phyloP scores from a whole-genome alignment of 2,113 vertebrate genomes.

The Myrmophylax atrothorax region DNA sequence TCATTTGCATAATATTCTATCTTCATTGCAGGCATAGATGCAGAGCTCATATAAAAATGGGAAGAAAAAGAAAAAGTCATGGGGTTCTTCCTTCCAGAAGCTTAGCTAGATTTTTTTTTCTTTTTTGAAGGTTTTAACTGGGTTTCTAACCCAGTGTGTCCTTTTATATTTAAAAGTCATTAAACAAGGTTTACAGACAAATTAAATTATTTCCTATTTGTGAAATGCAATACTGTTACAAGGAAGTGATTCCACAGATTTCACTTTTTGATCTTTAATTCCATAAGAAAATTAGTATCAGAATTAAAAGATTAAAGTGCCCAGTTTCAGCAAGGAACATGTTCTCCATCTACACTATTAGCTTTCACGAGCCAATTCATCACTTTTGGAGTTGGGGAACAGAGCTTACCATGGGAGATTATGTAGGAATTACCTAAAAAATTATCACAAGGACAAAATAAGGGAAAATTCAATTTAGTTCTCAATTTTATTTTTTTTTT shows the following conservation, averaged over 20 bases:
- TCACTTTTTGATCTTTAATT: constrained; percentile 11
- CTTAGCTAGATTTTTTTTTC: not conserved
- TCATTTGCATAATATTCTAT: not conserved
- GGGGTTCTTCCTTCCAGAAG: not conserved
- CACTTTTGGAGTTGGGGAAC: not conserved
- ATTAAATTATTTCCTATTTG: constrained; percentile 9
- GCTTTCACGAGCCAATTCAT: not conserved
- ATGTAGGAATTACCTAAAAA: not conserved
- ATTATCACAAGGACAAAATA: not conserved
- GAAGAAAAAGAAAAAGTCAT: not conserved
- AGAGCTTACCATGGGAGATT: not conserved
- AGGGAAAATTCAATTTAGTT: not conserved
- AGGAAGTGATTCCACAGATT: not conserved
- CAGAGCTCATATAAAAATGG: not conserved
- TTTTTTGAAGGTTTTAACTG: not conserved
- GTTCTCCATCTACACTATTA: not conserved
- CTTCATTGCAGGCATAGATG: not conserved
- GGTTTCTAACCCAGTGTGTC: not conserved
- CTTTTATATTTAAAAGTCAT: not conserved
- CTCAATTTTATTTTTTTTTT: not conserved
- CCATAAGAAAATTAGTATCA: constrained; percentile 10
- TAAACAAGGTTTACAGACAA: constrained; percentile 9
- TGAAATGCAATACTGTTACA: not conserved
- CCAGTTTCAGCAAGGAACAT: not conserved
- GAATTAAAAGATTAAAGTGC: constrained; percentile 18